Base-by-base conservation (phyloP, 2,888 invertebrate genomes). In the Meteorus colon region DNA sequence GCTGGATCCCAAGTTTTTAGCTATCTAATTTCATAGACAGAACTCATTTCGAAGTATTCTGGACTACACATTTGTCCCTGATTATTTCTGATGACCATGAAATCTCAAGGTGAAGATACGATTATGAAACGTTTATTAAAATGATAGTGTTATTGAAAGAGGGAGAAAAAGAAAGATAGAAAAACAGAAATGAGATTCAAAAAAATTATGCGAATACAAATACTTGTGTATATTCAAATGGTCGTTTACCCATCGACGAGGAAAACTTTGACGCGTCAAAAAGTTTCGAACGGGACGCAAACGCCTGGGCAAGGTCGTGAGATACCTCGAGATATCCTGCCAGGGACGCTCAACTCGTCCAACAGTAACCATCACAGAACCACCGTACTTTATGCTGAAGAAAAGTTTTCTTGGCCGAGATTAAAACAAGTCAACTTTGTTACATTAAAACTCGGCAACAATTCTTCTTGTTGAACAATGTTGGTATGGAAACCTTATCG, bases 221-320 rank as follows among this genome's bases (percentile, higher is more conserved):
- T 16, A 2, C 31, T 55, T 19, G n/a, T 19, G 55, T 24, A 62
- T 3, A 29, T 16, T 62, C 31, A 29, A 62, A 62, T 31, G 31
- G 62, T 31, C 62, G 62, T 62, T 62, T 62, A 62, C 5, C 27
- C 31, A 55, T 55, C 10, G 55, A 19, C 19, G 16, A 31, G 31
- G 62, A 31, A 62, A 62, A 62, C 62, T 62, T 62, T 62, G 31
- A 62, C 62, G 62, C 62, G 62, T 62, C 62, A 62, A 62, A 60
- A 62, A 55, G 29, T 62, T 62, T 62, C 62, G 31, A 62, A 62
- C 27, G 8, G 55, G 55, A 55, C 19, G n/a, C 19, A n/a, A 55
- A 55, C 19, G 55, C 55, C 55, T 55, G 62, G 62, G 62, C 62
- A 62, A 62, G 62, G 62, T 62, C 62, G 55, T 55, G 55, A 55